phyloP scores from a whole-genome alignment of 1,140 invertebrate genomes.

The Eumaeus atala region DNA sequence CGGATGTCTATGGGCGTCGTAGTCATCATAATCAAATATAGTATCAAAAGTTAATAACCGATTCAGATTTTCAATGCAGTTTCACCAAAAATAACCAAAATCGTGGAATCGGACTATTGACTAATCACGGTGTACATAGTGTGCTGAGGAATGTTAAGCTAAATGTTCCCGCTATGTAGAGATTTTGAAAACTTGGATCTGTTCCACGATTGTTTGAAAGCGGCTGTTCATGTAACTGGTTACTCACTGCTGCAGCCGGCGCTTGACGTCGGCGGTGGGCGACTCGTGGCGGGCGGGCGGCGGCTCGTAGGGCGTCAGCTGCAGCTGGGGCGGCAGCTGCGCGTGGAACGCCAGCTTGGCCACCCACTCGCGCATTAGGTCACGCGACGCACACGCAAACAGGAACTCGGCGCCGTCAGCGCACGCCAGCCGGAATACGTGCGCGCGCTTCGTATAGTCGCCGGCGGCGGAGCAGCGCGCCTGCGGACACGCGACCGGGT shows the following conservation, averaged over 20 bases:
- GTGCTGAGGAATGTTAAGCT: no score
- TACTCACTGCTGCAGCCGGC: conserved; percentile 41
- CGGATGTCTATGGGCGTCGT: no score
- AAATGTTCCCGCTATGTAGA: no score
- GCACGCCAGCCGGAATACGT: conserved; percentile 92
- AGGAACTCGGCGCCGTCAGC: conserved; percentile 95
- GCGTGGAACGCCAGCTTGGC: conserved; percentile 96
- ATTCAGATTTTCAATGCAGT: no score
- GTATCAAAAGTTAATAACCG: no score
- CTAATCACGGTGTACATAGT: no score
- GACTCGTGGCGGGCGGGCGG: conserved; percentile 24
- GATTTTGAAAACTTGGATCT: no score
- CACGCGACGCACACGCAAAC: conserved; percentile 84
- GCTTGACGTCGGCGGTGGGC: conserved; percentile 46
- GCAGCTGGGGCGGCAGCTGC: conserved; percentile 89
- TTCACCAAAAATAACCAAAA: no score
- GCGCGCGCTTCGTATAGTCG: conserved; percentile 96
- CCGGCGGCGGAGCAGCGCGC: conserved; percentile 86
- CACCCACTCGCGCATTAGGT: conserved; percentile 93
- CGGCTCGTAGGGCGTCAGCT: conserved; percentile 83
- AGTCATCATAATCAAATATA: no score
- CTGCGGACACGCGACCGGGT: conserved; percentile 27
- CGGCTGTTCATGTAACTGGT: neutral
- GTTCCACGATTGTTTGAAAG: no score
- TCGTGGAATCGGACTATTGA: no score